Evolutionary conservation across 2,888 invertebrate genomes (phyloP).

Genomic region (Chouioia cunea): DNA sequence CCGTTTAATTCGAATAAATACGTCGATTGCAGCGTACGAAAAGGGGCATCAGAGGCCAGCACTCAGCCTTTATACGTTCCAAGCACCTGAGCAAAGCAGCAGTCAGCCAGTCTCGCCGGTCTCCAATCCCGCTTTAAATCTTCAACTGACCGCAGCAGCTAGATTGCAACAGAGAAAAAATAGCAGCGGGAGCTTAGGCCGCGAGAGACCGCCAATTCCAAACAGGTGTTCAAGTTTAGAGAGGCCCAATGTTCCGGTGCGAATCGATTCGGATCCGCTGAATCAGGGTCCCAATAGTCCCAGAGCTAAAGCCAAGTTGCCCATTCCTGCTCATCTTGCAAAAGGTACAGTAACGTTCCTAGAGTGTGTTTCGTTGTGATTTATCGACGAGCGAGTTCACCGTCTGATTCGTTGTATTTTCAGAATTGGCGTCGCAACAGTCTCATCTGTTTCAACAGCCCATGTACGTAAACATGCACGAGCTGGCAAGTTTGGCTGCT

Average conservation of each 20-base stretch:
- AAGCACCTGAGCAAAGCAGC: conserved; percentile 76
- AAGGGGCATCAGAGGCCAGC: conserved; percentile 87
- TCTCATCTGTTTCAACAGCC: conserved; percentile 69
- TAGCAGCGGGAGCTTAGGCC: conserved; percentile 55
- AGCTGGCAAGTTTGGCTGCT: conserved; percentile 86
- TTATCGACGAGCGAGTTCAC: too few species aligned
- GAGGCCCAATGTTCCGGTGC: conserved; percentile 77
- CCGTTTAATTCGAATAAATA: too few species aligned
- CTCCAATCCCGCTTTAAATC: conserved; percentile 60
- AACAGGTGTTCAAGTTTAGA: conserved; percentile 85
- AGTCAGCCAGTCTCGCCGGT: conserved; percentile 70
- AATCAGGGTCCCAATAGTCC: conserved; percentile 41
- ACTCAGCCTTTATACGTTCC: conserved; percentile 88
- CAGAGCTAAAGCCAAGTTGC: conserved; percentile 63
- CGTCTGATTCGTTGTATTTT: conserved; percentile 9
- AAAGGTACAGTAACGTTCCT: conserved; percentile 68
- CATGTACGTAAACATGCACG: conserved; percentile 93
- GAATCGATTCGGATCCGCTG: conserved; percentile 55
- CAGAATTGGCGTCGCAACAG: conserved; percentile 60
- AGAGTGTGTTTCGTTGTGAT: too few species aligned
- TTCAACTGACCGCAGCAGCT: conserved; percentile 59
- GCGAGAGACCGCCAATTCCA: conserved; percentile 63
- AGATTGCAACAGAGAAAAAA: conserved; percentile 64
- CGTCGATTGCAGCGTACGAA: conserved; percentile 78
- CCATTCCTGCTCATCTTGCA: conserved; percentile 82